Evolutionary conservation across 2,888 invertebrate genomes (phyloP), one percentile per base, ranked within the genome.

Genomic region (Acleris sparsana): DNA sequence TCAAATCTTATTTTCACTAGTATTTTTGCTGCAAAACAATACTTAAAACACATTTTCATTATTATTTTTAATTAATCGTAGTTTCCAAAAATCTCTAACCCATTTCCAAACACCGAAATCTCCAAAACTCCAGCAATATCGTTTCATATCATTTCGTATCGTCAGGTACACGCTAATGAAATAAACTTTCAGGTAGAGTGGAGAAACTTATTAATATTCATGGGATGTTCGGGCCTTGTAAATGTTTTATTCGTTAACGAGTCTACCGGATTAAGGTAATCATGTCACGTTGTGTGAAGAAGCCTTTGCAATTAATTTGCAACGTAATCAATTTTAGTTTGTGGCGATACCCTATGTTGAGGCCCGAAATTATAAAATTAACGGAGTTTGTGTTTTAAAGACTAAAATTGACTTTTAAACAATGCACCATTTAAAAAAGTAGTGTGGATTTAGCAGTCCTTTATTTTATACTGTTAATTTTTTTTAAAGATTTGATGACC

Each of bases 161-260:
- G 77, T 73, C 75, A 76, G 80, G 77, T 80, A 74, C 72, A 72
- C 76, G 77, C 80, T 90, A 91, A 91, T 90, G 85, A 90, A 91
- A 91, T 91, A 88, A 89, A 88, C 85, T 89, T 89, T 85, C 87
- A 89, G 88, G 88, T 87, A 80, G 73, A 77, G 73, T 72, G 76
- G 78, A 80, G 85, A 85, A 86, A 84, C 81, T 56, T 85, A 85
- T 92, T 90, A 91, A 91, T 92, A 92, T 92, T 91, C 92, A 92
- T 89, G 84, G 76, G 76, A 71, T 76, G 74, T 75, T 73, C 79
- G 78, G 82, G 80, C 85, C 88, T 85, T 88, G 89, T 91, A 89
- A 91, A 92, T 92, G 90, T 92, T 92, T 91, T 88, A 91, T 92
- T 86, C 89, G 92, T 87, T 92, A 92, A 91, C 92, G 90, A 90